Base-by-base conservation (phyloP, 2,113 vertebrate genomes). In the Toxostoma redivivum region DNA sequence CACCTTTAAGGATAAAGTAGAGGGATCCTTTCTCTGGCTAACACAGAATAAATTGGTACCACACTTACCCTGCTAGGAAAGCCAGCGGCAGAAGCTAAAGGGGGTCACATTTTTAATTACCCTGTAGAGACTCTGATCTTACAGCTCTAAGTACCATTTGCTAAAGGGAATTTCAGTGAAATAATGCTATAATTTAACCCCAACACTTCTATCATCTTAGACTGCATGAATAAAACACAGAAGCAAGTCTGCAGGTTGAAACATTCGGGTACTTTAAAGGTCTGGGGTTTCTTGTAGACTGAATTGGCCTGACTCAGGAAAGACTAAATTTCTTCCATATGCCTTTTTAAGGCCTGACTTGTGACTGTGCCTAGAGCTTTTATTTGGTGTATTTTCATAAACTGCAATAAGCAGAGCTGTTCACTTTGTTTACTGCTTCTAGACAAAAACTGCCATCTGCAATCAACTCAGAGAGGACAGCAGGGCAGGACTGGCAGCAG, bases 351-450 rank as follows among this genome's bases (percentile, higher is more conserved):
- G 81, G 93, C 56, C 70, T 5, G 17, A 42, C 73, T 79, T 85
- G 74, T 85, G 91, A 76, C 58, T 77, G 54, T 51, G 91, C 94
- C 87, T 80, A 61, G 28, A 86, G 95, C 78, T 91, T 80, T 72
- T 54, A 86, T 72, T 92, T 44, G 78, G 67, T 85, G 67, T 58
- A 66, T 91, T 94, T 94, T 94, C 78, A 60, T 62, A 80, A 87
- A 77, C 22, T 74, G 87, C 70, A 82, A 21, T 93, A 90, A 95
- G 78, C 47, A 69, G 84, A 91, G 74, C 87, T 91, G 87, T 85
- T 95, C 81, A 73, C 81, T 90, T 86, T 86, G 78, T 85, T 94
- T 94, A 90, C 91, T 88, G 91, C 42, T 82, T 82, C 50, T 85
- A 87, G 81, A 82, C 16, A 72, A 77, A 67, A 91, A 79, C 93